Percentiles rank a stretch among this genome's conserved stretches.
These are phyloP conservation scores for Yasuhikotakia modesta DNA, from an alignment of 2,797 vertebrate species.

Conservation along the genomic window DNA sequence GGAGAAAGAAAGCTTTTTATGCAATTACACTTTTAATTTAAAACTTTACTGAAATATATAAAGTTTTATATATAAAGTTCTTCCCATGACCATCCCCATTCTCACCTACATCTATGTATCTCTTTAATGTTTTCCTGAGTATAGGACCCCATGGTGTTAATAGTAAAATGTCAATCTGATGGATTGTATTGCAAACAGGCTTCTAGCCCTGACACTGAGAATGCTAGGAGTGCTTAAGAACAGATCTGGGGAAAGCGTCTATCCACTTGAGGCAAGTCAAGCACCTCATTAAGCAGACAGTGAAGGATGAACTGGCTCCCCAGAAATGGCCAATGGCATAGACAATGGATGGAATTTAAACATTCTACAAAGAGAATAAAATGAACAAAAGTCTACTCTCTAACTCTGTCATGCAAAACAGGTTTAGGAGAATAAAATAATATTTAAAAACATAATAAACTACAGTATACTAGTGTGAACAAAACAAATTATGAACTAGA, in stretches of 20 bases:
- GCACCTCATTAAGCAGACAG: conserved; percentile 62
- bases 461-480: too few relatives aligned
- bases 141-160: not conserved
- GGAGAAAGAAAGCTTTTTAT: too few relatives aligned
- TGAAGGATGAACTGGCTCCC: conserved; percentile 51
- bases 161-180: not conserved
- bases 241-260: not conserved
- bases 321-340: conserved; percentile 37
- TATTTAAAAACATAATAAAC: too few relatives aligned
- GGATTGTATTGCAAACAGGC: conserved; percentile 12
- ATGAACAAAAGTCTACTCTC: conserved; percentile 4
- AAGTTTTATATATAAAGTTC: too few relatives aligned
- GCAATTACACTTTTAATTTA: too few relatives aligned
- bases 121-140: not conserved
- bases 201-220: conserved; percentile 25
- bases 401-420: conserved; percentile 5
- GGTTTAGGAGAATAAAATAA: not conserved
- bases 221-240: conserved; percentile 22
- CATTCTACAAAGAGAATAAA: conserved; percentile 30
- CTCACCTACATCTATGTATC: not conserved
- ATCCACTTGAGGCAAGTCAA: conserved; percentile 45
- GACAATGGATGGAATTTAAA: conserved; percentile 40
- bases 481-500: too few relatives aligned
- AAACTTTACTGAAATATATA: too few relatives aligned
- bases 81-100: not conserved